These are phyloP conservation scores for Psittacula cyanocephala DNA, from an alignment of 2,113 vertebrate species.

Conservation along the genomic window DNA sequence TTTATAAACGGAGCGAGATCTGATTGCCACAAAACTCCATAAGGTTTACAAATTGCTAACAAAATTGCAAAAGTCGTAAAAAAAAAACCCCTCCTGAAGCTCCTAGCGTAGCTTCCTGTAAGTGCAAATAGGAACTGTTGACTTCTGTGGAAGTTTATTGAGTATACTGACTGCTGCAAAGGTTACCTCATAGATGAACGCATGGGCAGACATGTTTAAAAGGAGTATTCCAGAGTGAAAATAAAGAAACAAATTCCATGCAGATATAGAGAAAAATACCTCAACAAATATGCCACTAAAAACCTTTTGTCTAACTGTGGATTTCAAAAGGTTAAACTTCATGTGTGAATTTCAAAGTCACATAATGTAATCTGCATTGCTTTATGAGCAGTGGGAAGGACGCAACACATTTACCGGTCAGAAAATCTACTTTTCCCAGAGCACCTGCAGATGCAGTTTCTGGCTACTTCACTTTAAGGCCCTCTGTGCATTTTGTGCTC, in stretches of 20 bases:
- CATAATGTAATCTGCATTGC: neutral
- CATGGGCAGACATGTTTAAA: neutral
- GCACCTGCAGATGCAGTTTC: neutral
- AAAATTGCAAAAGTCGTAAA: neutral
- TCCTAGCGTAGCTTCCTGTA: neutral
- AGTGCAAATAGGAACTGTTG: neutral
- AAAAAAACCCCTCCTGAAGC: neutral
- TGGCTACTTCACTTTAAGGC: neutral
- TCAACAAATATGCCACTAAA: neutral
- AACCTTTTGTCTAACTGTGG: neutral
- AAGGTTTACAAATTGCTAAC: neutral
- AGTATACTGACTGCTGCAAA: neutral
- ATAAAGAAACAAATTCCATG: neutral
- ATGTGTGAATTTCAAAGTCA: neutral
- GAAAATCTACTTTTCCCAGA: neutral
- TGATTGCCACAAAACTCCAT: neutral
- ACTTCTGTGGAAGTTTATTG: neutral
- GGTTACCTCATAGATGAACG: neutral
- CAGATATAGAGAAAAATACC: neutral
- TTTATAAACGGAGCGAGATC: neutral
- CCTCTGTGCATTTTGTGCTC: neutral
- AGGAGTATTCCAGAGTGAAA: neutral
- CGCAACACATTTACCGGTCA: neutral
- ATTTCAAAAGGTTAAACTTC: neutral
- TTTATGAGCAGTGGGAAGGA: neutral